Base-by-base conservation (phyloP, 2,888 invertebrate species). In the Eugnorisma glareosa region DNA sequence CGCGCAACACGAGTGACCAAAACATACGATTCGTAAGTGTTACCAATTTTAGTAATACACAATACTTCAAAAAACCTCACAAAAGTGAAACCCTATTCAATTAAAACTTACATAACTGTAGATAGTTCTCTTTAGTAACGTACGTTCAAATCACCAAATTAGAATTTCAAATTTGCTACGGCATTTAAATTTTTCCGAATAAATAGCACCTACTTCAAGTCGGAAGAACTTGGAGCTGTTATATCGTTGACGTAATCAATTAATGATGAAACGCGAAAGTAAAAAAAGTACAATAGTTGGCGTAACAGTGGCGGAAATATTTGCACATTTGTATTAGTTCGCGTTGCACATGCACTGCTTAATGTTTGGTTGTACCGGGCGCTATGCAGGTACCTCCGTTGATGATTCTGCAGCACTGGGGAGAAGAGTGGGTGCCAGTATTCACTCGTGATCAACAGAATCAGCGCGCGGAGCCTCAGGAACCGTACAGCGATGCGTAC, bases 401-500 rank as follows among this genome's bases (percentile, higher is more conserved):
- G 97, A 97, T 93, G 97, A 98, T 90, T 68, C 75, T 93, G 61
- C 93, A 94, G 87, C 93, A 95, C 67, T 95, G 94, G 93, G 94
- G 92, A 72, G 92, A 93, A 81, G 92, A 93, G 67, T 99, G 99
- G 99, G 98, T 99, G 81, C 99, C 99, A 15, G 98, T 99, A 84
- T 98, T 99, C 84, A 97, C 98, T 15, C 97, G 98, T 79, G 99
- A 99, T 94, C 97, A 98, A 69, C 97, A 98, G 88, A 96, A 97
- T 75, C 99, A 99, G 94, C 96, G 97, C 73, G 86, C 94, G 10
- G 97, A 96, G 89, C 92, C 96, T 1, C 97, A 98, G 45, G 94
- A 94, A 86, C 95, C 96, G 0, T 98, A 98, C 93, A 99, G 99
- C 91, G 99, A 99, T 95, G 99, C 98, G 0, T 99, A 99, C 94